phyloP scores from a whole-genome alignment of 2,888 invertebrate genomes.

The Liodrosophila aerea region DNA sequence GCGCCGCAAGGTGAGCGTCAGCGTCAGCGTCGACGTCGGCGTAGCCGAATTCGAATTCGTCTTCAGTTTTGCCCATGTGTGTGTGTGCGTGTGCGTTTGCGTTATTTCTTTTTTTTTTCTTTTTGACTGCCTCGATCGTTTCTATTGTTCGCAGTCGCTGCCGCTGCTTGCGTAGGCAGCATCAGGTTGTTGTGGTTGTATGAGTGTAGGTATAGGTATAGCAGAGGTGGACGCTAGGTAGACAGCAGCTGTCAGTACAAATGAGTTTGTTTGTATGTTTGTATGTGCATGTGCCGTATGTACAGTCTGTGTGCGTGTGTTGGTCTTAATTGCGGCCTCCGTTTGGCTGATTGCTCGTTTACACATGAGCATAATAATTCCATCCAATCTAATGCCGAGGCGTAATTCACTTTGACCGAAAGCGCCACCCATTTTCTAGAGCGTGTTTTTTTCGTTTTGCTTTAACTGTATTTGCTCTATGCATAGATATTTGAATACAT shows the following conservation, averaged over 20 bases:
- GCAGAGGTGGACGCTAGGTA: constrained; percentile 28
- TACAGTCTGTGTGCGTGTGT: constrained; percentile 23
- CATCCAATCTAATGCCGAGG: constrained; percentile 78
- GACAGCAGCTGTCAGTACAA: constrained; percentile 19
- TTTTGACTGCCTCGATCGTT: constrained; percentile 56
- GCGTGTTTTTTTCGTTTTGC: constrained; percentile 1
- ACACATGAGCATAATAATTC: constrained; percentile 63
- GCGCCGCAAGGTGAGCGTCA: constrained; percentile 53
- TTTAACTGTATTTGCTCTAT: neutral
- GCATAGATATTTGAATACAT: neutral
- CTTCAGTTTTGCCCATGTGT: constrained; percentile 29
- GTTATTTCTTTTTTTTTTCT: constrained; percentile 16
- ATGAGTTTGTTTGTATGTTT: constrained; percentile 2
- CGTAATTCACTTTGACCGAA: constrained; percentile 66
- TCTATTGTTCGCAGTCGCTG: constrained; percentile 55
- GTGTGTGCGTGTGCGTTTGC: constrained; percentile 13
- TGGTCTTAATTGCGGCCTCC: constrained; percentile 62
- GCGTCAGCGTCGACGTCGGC: constrained; percentile 6
- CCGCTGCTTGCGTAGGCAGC: constrained; percentile 46
- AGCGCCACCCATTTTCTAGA: constrained; percentile 70
- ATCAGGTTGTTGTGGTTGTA: constrained; percentile 44
- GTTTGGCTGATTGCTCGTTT: constrained; percentile 60
- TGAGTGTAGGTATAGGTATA: constrained; percentile 35
- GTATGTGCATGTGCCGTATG: constrained; percentile 3
- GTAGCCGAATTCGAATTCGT: constrained; percentile 15